A percentile compares a stretch with the other conserved stretches of the same genome.
Conservation (phyloP, 2,888 invertebrate species). For the Limnephilus lunatus region DNA sequence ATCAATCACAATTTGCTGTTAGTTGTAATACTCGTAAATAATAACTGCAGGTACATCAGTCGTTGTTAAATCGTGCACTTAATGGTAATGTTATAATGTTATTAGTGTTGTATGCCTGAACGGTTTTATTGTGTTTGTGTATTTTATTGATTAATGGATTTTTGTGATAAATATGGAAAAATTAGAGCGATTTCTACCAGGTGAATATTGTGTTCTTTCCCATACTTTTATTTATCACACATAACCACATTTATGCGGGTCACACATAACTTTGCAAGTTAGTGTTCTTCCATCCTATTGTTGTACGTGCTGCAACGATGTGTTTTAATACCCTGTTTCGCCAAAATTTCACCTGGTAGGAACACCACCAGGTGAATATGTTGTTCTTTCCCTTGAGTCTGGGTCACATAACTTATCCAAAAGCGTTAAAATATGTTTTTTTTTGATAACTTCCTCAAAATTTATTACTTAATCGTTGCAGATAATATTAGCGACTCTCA, state of each 20-base stretch:
- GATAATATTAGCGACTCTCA: too few relatives aligned
- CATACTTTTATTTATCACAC: neutral
- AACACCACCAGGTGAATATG: too few relatives aligned
- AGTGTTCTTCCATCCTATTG: neutral
- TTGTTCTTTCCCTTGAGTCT: too few relatives aligned
- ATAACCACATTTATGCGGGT: neutral
- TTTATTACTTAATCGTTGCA: too few relatives aligned
- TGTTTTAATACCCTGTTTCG: neutral
- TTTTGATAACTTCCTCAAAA: too few relatives aligned
- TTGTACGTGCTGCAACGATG: neutral
- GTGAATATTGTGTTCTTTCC: neutral
- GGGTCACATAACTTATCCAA: too few relatives aligned
- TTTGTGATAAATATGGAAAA: neutral
- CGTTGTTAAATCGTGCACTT: neutral
- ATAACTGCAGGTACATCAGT: neutral
- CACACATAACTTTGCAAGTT: neutral
- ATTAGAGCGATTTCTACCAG: neutral
- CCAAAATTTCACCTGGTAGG: neutral
- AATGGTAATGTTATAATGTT: neutral
- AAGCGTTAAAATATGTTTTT: too few relatives aligned
- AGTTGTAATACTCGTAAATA: neutral
- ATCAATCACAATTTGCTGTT: neutral
- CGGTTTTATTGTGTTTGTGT: neutral
- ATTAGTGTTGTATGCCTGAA: neutral
- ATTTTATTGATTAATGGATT: neutral